Base-by-base conservation (phyloP, 2,113 vertebrate species). In the Chascanopsetta lugubris region DNA sequence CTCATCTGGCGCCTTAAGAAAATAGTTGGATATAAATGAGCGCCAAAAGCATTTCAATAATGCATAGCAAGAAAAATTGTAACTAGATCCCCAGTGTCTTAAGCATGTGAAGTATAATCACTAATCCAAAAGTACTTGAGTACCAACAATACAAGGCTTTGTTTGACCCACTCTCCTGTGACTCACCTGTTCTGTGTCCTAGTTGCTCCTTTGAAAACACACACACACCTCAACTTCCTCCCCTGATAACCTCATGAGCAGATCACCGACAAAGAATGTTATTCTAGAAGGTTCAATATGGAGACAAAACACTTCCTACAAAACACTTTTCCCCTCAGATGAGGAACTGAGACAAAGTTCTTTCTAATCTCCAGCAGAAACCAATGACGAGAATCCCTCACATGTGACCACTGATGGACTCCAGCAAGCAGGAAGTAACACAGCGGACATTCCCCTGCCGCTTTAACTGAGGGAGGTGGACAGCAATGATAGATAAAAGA, bases 301-400 rank as follows among this genome's bases (percentile, higher is more conserved):
- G n/a, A n/a, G n/a, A n/a, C n/a, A n/a, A n/a, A n/a, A n/a, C n/a
- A n/a, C n/a, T n/a, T n/a, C n/a, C n/a, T n/a, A n/a, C n/a, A n/a
- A n/a, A n/a, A n/a, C n/a, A n/a, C n/a, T n/a, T 4, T 17, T 48
- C 42, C 18, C 9, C 21, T 47, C 25, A 1, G 2, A 69, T 47
- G 65, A 82, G 87, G 84, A 83, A 84, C 66, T 38, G 61, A 87
- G 65, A 70, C 82, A 86, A 90, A 91, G 90, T 91, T 88, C 88
- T 90, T 56, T 82, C 32, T 74, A 22, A 78, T 73, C 69, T 72
- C 46, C 24, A 22, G 22, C 67, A 63, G 68, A 49, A 70, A 56
- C 61, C 72, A 83, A 21, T 69, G 21, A 36, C 24, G 30, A 49
- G 48, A 69, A 50, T 55, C 56, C 48, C 20, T 55, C 65, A 63